These are phyloP conservation scores for Dynastes hyllus DNA, from an alignment of 2,888 invertebrate species.

Conservation along the genomic window DNA sequence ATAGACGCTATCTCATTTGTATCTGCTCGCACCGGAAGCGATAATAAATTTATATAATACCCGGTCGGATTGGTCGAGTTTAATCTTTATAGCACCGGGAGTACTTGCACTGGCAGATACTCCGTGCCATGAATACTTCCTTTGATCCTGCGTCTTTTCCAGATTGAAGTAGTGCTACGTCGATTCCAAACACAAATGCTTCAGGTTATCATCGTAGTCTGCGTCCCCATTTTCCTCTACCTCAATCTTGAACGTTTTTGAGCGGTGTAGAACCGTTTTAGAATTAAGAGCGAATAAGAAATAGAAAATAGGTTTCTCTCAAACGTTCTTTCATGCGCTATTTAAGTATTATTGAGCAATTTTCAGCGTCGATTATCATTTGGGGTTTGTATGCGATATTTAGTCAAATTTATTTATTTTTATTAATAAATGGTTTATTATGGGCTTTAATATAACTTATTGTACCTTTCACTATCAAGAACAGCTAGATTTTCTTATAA, in stretches of 20 bases:
- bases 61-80: constrained; percentile 24
- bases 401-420: too few species aligned
- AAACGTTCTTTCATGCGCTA: too few species aligned
- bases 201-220: not conserved
- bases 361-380: too few species aligned
- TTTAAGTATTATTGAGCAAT: too few species aligned
- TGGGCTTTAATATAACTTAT: too few species aligned
- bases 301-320: too few species aligned
- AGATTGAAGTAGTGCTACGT: constrained; percentile 31
- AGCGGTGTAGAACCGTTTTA: not conserved
- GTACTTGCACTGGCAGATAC: constrained; percentile 32
- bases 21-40: constrained; percentile 24
- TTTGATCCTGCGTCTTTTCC: constrained; percentile 36
- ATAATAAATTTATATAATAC: constrained; percentile 46
- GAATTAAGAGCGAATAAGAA: too few species aligned
- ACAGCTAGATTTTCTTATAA: too few species aligned
- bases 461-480: too few species aligned
- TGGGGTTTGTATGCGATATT: too few species aligned
- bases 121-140: constrained; percentile 17
- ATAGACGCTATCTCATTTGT: constrained; percentile 33
- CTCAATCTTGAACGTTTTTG: constrained; percentile 31
- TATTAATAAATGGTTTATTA: too few species aligned
- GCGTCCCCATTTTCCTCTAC: constrained; percentile 3
- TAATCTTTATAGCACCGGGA: constrained; percentile 37
- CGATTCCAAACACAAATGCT: constrained; percentile 19